Conservation (phyloP, 2,113 vertebrate species). For the Peromyscus maniculatus region DNA sequence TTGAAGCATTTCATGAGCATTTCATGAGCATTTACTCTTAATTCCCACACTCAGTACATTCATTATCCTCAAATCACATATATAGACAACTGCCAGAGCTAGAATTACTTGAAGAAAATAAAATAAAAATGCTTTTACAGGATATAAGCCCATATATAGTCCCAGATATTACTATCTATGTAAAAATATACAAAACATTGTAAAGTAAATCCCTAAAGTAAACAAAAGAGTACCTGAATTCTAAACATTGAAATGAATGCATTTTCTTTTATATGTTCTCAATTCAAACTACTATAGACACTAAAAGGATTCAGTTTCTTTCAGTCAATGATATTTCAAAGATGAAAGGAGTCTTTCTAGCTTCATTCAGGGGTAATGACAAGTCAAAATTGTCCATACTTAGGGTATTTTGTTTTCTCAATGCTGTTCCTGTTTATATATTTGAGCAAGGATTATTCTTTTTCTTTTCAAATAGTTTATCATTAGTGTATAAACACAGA, state of each 20-base stretch:
- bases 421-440: not conserved
- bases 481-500: not conserved
- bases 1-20: not conserved
- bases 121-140: not conserved
- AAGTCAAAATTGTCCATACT: not conserved
- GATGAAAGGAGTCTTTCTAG: not conserved
- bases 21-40: not conserved
- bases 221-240: not conserved
- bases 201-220: not conserved
- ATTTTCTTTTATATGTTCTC: not conserved
- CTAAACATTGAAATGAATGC: not conserved
- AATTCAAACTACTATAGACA: not conserved
- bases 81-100: not conserved
- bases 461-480: not conserved
- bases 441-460: not conserved
- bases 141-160: not conserved
- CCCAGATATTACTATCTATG: not conserved
- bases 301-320: not conserved
- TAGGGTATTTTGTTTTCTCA: not conserved
- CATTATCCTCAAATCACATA: not conserved
- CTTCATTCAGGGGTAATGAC: not conserved
- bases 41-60: not conserved
- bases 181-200: not conserved
- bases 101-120: conserved; percentile 14
- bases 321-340: not conserved